Evolutionary conservation across 2,888 invertebrate genomes (phyloP), one percentile per base, ranked within the genome.

Genomic region (Pycnomerus fuliginosus): DNA sequence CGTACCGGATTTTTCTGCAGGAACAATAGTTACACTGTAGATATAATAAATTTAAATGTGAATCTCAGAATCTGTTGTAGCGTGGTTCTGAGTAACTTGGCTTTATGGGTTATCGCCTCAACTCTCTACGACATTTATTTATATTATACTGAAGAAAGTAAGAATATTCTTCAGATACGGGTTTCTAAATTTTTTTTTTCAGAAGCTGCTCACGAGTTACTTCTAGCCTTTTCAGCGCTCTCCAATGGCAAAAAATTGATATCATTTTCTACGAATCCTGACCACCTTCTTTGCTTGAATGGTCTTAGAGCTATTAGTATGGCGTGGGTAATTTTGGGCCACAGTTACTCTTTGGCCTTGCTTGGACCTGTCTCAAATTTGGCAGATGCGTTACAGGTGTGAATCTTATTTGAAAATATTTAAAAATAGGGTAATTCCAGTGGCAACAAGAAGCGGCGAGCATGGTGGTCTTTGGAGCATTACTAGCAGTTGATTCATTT

Each of bases 401-500:
- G 24, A 13, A n/a, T 37, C 13, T 4, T 16, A n/a, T n/a, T n/a
- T n/a, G n/a, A n/a, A n/a, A n/a, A n/a, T n/a, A n/a, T n/a, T n/a
- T n/a, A n/a, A n/a, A 20, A 5, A 20, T 20, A 20, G 8, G 8
- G 8, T 8, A 20, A 20, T 20, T 27, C 4, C 10, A 75, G 75
- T 72, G 69, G 69, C 12, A 67, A 5, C 3, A 20, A 5, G 32
- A 40, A 11, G 15, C 34, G 1, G 34, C 31, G 10, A 48, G 41
- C 11, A 50, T 46, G 27, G 51, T 44, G 23, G 14, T 50, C 24
- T 55, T 72, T 65, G 47, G 76, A 63, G 78, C 69, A 55, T 44
- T 77, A 0, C 67, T 79, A 2, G 75, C 78, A 1, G 82, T 83
- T 1, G 83, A 83, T 42, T 78, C 81, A 0, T 83, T 83, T 64